phyloP scores from a whole-genome alignment of 1,140 invertebrate species.

The Zaprionus vittiger region DNA sequence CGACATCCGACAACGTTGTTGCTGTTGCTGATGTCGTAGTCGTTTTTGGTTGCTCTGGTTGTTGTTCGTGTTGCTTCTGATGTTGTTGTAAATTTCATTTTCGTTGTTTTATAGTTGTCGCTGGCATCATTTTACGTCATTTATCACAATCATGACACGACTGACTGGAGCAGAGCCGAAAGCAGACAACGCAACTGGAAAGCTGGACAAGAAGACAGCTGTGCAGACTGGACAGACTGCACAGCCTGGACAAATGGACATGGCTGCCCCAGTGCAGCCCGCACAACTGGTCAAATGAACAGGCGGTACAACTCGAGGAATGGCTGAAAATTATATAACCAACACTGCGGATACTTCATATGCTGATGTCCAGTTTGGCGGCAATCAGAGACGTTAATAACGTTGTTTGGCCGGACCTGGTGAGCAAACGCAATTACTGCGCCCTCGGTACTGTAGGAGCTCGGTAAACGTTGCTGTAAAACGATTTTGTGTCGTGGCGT shows the following conservation, averaged over 20 bases:
- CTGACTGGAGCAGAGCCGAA: slow-evolving; percentile 47
- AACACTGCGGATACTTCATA: slow-evolving; percentile 42
- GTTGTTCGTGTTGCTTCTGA: slow-evolving; percentile 21
- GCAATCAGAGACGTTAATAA: slow-evolving; percentile 62
- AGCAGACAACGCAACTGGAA: slow-evolving; percentile 41
- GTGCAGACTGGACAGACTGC: slow-evolving; percentile 25
- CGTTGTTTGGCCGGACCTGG: slow-evolving; percentile 41
- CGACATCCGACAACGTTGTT: slow-evolving; percentile 62
- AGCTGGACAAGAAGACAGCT: slow-evolving; percentile 18
- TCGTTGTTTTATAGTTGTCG: slow-evolving; percentile 63
- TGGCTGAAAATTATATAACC: slow-evolving; percentile 64
- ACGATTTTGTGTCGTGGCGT: slow-evolving; percentile 16
- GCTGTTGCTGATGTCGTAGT: slow-evolving; percentile 47
- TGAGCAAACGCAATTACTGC: slow-evolving; percentile 44
- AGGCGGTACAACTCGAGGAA: slow-evolving; percentile 30
- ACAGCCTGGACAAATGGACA: neutral
- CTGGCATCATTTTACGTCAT: slow-evolving; percentile 81
- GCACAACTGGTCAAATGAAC: slow-evolving; percentile 7
- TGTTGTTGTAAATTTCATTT: slow-evolving; percentile 38
- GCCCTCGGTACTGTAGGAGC: slow-evolving; percentile 1
- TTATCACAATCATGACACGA: slow-evolving; percentile 82
- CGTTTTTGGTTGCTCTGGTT: slow-evolving; percentile 35
- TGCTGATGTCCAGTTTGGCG: slow-evolving; percentile 31
- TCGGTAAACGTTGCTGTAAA: slow-evolving; percentile 28
- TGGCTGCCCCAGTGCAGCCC: neutral